phyloP scores from a whole-genome alignment of 2,888 invertebrate genomes.

The Plagiodera versicolora region DNA sequence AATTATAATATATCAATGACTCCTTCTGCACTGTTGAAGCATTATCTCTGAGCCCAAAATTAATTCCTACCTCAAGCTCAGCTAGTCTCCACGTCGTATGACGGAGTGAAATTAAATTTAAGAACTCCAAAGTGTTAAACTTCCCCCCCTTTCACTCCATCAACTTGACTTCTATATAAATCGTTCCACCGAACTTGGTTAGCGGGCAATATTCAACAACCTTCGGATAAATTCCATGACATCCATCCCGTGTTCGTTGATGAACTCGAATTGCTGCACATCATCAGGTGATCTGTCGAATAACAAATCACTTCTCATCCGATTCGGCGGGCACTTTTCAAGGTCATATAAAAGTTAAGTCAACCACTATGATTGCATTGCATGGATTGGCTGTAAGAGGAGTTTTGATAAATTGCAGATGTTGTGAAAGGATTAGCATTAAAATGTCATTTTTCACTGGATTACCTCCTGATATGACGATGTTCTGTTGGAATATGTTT shows the following conservation, averaged over 20 bases:
- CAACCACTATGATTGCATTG: too few relatives aligned
- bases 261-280: slow-evolving; percentile 18
- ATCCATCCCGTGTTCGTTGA: slow-evolving; percentile 32
- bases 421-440: not conserved
- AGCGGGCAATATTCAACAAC: slow-evolving; percentile 43
- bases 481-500: not conserved
- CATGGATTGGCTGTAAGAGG: too few relatives aligned
- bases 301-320: not conserved
- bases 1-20: too few relatives aligned
- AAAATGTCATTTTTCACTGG: not conserved
- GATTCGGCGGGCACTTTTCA: not conserved
- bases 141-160: slow-evolving; percentile 53
- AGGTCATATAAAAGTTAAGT: too few relatives aligned
- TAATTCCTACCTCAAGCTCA: slow-evolving; percentile 54
- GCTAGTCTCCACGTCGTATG: slow-evolving; percentile 53
- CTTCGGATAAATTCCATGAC: slow-evolving; percentile 35
- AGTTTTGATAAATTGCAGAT: too few relatives aligned
- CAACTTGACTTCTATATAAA: slow-evolving; percentile 51
- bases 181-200: slow-evolving; percentile 48
- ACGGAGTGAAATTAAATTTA: slow-evolving; percentile 57
- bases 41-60: slow-evolving; percentile 44
- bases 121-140: slow-evolving; percentile 55
- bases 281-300: not conserved
- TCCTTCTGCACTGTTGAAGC: too few relatives aligned
- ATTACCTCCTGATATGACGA: not conserved